Conservation (phyloP, 2,888 invertebrate genomes). For the Macrophya annulata region DNA sequence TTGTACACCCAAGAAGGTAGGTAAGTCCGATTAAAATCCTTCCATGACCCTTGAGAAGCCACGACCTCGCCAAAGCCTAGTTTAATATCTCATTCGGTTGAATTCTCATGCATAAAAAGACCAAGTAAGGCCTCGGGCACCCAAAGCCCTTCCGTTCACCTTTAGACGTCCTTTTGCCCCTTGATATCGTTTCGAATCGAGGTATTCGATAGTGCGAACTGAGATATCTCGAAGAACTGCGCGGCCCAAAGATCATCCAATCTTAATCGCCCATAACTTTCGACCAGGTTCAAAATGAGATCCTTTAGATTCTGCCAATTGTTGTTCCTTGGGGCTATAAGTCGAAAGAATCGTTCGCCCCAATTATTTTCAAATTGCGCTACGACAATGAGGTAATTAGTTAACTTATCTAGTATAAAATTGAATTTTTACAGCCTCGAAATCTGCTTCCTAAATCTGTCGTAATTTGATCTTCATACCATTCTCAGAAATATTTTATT, state of each 20-base stretch:
- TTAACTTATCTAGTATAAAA: neutral
- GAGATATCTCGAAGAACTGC: constrained; percentile 46
- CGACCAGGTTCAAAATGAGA: constrained; percentile 41
- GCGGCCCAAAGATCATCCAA: constrained; percentile 40
- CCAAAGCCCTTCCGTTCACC: constrained; percentile 28
- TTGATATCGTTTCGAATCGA: constrained; percentile 42
- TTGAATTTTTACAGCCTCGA: neutral
- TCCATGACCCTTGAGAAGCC: constrained; percentile 9
- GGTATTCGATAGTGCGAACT: constrained; percentile 46
- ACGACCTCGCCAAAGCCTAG: constrained; percentile 28
- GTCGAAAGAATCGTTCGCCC: constrained; percentile 26
- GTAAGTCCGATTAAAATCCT: constrained; percentile 31
- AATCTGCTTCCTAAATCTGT: neutral
- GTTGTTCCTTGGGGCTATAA: constrained; percentile 5
- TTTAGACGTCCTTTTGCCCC: constrained; percentile 35
- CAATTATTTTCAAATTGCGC: constrained; percentile 20
- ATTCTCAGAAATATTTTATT: neutral
- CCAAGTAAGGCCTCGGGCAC: constrained; percentile 20
- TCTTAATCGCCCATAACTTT: constrained; percentile 52
- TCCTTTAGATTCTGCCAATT: constrained; percentile 35
- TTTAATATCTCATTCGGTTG: constrained; percentile 41
- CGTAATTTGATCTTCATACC: neutral
- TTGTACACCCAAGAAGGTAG: neutral
- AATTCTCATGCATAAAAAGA: constrained; percentile 50
- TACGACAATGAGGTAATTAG: constrained; percentile 16